A percentile compares a stretch with the other conserved stretches of the same genome.
Conservation (phyloP, 2,797 vertebrate species). For the Semaprochilodus insignis region DNA sequence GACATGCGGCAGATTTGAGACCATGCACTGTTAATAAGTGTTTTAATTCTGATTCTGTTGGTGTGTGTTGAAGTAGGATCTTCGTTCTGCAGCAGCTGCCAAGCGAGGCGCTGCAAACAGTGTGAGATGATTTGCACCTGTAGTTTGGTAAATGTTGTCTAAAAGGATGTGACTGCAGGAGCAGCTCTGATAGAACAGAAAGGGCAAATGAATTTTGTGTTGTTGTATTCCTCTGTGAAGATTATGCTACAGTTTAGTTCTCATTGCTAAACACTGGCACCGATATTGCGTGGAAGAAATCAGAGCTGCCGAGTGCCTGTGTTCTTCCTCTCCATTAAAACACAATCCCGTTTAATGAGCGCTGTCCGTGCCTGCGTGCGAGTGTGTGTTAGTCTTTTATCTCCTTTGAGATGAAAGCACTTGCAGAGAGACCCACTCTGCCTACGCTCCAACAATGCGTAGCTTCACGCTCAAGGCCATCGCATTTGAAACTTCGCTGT, state of each 20-base stretch:
- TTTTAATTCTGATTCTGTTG: too few species aligned
- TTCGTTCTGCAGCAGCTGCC: too few species aligned
- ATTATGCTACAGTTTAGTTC: background rate
- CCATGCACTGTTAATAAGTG: too few species aligned
- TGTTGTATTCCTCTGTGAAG: background rate
- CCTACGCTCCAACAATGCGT: background rate
- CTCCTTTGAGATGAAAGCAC: conserved; percentile 46
- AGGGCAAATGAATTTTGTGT: background rate
- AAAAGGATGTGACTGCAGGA: too few species aligned
- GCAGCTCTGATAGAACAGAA: too few species aligned
- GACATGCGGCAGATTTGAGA: too few species aligned
- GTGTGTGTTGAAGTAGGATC: too few species aligned
- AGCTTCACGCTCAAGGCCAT: background rate
- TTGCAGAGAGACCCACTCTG: conserved; percentile 1
- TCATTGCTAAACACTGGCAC: conserved; percentile 41
- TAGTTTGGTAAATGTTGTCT: too few species aligned
- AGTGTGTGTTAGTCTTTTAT: conserved; percentile 8
- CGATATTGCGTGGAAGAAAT: conserved; percentile 47
- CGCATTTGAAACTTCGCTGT: too few species aligned
- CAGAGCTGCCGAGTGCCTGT: conserved; percentile 6
- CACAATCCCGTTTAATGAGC: conserved; percentile 57
- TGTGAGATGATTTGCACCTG: too few species aligned
- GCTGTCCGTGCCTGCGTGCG: conserved; percentile 16
- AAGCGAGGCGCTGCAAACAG: too few species aligned
- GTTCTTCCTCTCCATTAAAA: conserved; percentile 46